Conservation (phyloP, 2,888 invertebrate genomes). For the Neuroscelio doddi region DNA sequence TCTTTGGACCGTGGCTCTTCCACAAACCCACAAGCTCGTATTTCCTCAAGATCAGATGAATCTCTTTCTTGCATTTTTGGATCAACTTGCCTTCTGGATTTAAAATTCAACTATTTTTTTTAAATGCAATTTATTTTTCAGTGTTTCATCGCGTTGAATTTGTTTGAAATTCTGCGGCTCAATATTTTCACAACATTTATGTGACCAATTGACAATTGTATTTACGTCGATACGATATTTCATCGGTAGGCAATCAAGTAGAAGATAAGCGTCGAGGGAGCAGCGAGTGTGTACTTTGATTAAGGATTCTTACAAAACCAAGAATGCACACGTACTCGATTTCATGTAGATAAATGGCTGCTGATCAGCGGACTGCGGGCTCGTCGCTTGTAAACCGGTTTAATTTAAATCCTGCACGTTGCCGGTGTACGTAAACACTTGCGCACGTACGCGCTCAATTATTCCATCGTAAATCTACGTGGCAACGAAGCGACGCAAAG, state of each 20-base stretch:
- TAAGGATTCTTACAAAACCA: conserved; percentile 28
- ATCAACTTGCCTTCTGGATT: too few relatives aligned
- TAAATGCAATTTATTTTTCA: too few relatives aligned
- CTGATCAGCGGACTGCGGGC: conserved; percentile 27
- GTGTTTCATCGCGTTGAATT: too few relatives aligned
- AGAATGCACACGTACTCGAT: conserved; percentile 36
- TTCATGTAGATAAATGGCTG: conserved; percentile 44
- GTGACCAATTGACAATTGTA: conserved; percentile 25
- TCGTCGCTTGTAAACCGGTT: conserved; percentile 38
- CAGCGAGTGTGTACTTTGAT: conserved; percentile 23
- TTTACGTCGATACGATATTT: conserved; percentile 20
- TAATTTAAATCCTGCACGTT: conserved; percentile 38
- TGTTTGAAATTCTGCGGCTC: too few relatives aligned
- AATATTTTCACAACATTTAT: too few relatives aligned
- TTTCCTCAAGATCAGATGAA: background rate
- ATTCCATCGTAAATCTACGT: conserved; percentile 55
- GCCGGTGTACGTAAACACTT: conserved; percentile 42
- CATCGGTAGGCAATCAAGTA: conserved; percentile 21
- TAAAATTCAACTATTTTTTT: too few relatives aligned
- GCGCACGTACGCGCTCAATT: conserved; percentile 48
- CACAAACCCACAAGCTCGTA: conserved; percentile 1
- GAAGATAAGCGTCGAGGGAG: background rate
- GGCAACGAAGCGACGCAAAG: conserved; percentile 48
- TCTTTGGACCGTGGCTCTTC: too few relatives aligned
- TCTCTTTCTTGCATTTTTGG: background rate